phyloP scores from a whole-genome alignment of 2,888 invertebrate species.

The Anticlea derivata region DNA sequence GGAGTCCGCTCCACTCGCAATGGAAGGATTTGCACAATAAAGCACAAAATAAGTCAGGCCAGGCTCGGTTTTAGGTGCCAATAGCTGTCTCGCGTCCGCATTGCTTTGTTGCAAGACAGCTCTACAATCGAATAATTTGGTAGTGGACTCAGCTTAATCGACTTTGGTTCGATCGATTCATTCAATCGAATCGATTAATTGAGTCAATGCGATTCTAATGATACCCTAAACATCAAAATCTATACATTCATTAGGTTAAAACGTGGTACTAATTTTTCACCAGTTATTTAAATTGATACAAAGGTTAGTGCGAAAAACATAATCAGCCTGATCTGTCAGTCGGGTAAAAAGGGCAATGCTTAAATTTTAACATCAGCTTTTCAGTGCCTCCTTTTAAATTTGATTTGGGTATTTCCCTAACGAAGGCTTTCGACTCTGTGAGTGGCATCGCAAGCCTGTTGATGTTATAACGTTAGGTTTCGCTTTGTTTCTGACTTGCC shows the following conservation, averaged over 20 bases:
- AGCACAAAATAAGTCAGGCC: conserved; percentile 23
- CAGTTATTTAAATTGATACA: too few relatives aligned
- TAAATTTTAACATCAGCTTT: conserved; percentile 30
- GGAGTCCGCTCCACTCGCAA: too few relatives aligned
- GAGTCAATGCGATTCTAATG: too few relatives aligned
- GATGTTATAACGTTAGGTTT: conserved; percentile 42
- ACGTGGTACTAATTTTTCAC: too few relatives aligned
- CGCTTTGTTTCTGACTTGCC: conserved; percentile 45
- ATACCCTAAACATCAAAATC: too few relatives aligned
- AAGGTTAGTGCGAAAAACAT: too few relatives aligned
- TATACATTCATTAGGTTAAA: too few relatives aligned
- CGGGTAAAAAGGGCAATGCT: conserved; percentile 30
- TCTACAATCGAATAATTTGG: conserved; percentile 43
- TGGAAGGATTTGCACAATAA: neutral
- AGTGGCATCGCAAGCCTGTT: conserved; percentile 33
- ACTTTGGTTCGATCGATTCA: too few relatives aligned
- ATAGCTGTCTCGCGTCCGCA: conserved; percentile 29
- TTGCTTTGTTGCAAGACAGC: conserved; percentile 41
- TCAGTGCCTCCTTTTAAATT: conserved; percentile 30
- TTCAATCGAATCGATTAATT: too few relatives aligned
- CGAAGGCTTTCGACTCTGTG: conserved; percentile 33
- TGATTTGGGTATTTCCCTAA: conserved; percentile 33
- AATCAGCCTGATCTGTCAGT: too few relatives aligned
- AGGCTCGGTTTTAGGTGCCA: neutral
- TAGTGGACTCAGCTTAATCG: conserved; percentile 43